Evolutionary conservation across 2,113 vertebrate genomes (phyloP).

Genomic region (Dasyornis broadbenti): DNA sequence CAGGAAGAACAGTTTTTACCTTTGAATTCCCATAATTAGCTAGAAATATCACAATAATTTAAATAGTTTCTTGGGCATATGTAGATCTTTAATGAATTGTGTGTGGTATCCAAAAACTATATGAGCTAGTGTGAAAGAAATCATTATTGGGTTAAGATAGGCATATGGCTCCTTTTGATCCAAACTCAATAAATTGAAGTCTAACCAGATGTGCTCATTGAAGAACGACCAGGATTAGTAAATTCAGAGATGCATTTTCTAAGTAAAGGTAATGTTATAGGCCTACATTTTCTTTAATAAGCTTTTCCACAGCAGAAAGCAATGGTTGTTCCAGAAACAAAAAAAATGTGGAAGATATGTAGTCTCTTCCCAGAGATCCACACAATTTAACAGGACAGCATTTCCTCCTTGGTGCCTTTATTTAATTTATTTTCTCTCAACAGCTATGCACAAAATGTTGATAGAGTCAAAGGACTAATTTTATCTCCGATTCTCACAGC

Average conservation of each 20-base stretch:
- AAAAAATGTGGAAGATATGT: neutral
- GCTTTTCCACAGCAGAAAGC: neutral
- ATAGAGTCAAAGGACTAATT: neutral
- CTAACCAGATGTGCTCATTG: neutral
- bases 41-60: neutral
- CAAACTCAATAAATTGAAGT: neutral
- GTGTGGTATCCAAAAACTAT: neutral
- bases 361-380: neutral
- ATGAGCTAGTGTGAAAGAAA: neutral
- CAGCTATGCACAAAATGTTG: neutral
- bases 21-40: neutral
- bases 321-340: neutral
- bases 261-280: neutral
- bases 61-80: neutral
- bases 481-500: neutral
- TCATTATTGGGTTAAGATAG: neutral
- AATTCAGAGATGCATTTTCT: neutral
- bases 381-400: neutral
- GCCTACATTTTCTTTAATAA: neutral
- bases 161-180: neutral
- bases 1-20: neutral
- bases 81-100: neutral
- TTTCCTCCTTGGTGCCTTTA: neutral
- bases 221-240: neutral
- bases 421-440: constrained; percentile 5